Evolutionary conservation across 2,888 invertebrate species (phyloP).

Genomic region (Helleia helle): DNA sequence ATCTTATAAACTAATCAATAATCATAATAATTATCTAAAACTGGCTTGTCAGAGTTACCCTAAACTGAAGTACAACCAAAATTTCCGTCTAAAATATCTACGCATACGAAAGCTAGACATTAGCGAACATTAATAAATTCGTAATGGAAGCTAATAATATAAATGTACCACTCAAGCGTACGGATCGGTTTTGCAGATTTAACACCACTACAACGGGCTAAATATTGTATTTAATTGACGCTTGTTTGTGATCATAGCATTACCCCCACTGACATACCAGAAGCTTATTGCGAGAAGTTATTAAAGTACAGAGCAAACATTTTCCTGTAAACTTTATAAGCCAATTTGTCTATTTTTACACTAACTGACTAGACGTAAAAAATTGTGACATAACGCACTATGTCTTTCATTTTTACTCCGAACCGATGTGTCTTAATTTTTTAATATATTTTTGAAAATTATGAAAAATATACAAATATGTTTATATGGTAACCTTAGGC

Average conservation of each 20-base stretch:
- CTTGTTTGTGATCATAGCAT: slow-evolving; percentile 6
- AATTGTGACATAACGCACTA: slow-evolving; percentile 36
- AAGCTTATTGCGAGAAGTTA: slow-evolving; percentile 14
- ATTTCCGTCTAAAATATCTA: slow-evolving; percentile 17
- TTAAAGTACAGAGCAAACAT: slow-evolving; percentile 6
- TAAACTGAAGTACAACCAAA: slow-evolving; percentile 28
- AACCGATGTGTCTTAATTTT: slow-evolving; percentile 35
- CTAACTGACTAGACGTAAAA: slow-evolving; percentile 66
- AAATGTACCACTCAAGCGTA: slow-evolving; percentile 11
- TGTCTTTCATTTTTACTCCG: slow-evolving; percentile 45
- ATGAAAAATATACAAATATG: slow-evolving; percentile 67
- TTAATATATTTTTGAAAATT: slow-evolving; percentile 30
- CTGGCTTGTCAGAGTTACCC: slow-evolving; percentile 50
- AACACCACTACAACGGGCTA: slow-evolving; percentile 10
- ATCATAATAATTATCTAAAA: slow-evolving; percentile 41
- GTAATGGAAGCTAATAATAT: slow-evolving; percentile 8
- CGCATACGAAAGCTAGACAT: slow-evolving; percentile 31
- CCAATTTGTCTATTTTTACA: slow-evolving; percentile 36
- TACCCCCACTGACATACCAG: neutral
- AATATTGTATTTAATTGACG: slow-evolving; percentile 14
- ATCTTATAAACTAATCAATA: slow-evolving; percentile 52
- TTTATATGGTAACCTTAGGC: slow-evolving; percentile 45
- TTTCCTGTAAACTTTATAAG: slow-evolving; percentile 19
- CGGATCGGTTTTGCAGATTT: slow-evolving; percentile 13
- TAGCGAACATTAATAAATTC: slow-evolving; percentile 18